Percentiles rank a stretch among this genome's conserved stretches.
Evolutionary conservation across 2,113 vertebrate species (phyloP).

Genomic region (Calyptommatus sinebrachiatus): DNA sequence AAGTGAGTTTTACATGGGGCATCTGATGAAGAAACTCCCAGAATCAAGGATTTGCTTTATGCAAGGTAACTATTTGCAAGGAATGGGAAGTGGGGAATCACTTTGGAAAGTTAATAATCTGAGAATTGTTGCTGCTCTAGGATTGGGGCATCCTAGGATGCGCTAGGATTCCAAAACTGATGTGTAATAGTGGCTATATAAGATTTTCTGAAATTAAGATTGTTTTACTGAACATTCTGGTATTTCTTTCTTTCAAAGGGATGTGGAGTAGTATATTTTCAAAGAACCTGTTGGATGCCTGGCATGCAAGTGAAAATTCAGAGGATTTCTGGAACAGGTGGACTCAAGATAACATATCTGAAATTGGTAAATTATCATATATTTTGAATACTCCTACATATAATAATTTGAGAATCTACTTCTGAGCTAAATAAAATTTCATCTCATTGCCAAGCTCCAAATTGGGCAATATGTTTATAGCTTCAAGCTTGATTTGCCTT

Average conservation of each 20-base stretch:
- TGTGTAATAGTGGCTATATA: too few species aligned
- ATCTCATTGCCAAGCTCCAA: background rate
- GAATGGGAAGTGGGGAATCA: background rate
- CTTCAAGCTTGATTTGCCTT: background rate
- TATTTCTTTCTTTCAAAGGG: conserved; percentile 43
- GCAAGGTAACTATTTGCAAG: conserved; percentile 68
- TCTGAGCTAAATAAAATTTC: background rate
- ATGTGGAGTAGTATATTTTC: conserved; percentile 74
- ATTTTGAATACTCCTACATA: background rate
- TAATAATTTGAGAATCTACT: background rate
- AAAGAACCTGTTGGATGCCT: conserved; percentile 72
- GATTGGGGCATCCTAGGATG: too few species aligned
- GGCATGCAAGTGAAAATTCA: conserved; percentile 65
- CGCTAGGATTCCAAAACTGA: too few species aligned
- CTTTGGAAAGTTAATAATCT: background rate
- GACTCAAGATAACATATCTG: conserved; percentile 63
- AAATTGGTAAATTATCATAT: conserved; percentile 58
- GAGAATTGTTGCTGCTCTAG: too few species aligned
- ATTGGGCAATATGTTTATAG: background rate
- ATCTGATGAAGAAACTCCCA: conserved; percentile 76
- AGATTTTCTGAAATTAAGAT: background rate
- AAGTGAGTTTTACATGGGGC: conserved; percentile 84
- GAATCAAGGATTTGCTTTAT: conserved; percentile 81
- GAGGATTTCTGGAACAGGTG: conserved; percentile 69
- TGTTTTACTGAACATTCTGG: background rate